phyloP scores from a whole-genome alignment of 2,113 vertebrate species.

The Lamprologus lemairii region DNA sequence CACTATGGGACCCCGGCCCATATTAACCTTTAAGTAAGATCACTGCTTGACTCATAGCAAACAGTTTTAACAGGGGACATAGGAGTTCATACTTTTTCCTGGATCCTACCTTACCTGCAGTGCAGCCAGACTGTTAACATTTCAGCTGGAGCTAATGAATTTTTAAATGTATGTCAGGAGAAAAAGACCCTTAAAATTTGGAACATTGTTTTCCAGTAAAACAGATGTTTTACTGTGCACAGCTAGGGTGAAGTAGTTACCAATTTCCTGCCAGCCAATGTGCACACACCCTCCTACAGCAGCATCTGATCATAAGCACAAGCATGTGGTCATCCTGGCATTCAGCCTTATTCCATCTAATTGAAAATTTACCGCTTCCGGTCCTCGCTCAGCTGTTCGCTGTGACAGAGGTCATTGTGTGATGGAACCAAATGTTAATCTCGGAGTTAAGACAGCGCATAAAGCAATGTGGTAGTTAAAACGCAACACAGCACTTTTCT shows the following conservation, averaged over 20 bases:
- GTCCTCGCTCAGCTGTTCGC: background rate
- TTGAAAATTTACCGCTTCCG: conserved; percentile 25
- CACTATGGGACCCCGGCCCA: background rate
- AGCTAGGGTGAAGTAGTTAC: background rate
- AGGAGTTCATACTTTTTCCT: background rate
- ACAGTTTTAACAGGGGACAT: background rate
- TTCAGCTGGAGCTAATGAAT: background rate
- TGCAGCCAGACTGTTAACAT: background rate
- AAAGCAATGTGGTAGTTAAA: background rate
- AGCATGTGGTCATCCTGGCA: conserved; percentile 11
- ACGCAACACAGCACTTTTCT: background rate
- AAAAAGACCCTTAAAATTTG: background rate
- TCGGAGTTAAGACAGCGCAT: conserved; percentile 21
- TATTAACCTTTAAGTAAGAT: background rate
- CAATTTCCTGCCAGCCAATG: background rate
- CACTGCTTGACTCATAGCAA: background rate
- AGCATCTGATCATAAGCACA: background rate
- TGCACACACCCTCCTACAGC: background rate
- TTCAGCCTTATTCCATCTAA: conserved; percentile 40
- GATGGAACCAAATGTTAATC: conserved; percentile 36
- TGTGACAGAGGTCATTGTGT: conserved; percentile 35
- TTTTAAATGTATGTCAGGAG: background rate
- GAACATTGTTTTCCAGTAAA: background rate
- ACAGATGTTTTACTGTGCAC: background rate
- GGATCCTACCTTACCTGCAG: background rate